A percentile compares a stretch with the other conserved stretches of the same genome.
Evolutionary conservation across 2,113 vertebrate species (phyloP).

Genomic region (Numida meleagris): DNA sequence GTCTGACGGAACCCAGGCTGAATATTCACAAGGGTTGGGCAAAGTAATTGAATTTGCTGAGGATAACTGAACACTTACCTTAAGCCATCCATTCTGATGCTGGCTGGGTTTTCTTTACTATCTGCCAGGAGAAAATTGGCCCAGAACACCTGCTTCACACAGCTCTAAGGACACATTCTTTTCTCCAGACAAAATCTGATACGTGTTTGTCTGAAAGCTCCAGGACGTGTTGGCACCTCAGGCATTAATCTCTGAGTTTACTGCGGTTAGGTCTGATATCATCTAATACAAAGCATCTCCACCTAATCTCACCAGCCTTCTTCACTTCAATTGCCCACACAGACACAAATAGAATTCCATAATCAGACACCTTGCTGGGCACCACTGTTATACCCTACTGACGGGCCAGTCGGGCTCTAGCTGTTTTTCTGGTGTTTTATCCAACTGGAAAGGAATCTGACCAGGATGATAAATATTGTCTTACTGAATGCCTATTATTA

Average conservation of each 20-base stretch:
- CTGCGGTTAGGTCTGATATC: not conserved
- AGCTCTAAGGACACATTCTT: not conserved
- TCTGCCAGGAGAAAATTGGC: not conserved
- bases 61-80: not conserved
- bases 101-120: not conserved
- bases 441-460: not conserved
- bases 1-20: not conserved
- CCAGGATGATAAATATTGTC: not conserved
- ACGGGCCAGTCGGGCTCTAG: not conserved
- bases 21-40: not conserved
- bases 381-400: not conserved
- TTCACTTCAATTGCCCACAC: not conserved
- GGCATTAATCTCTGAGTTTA: not conserved
- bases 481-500: not conserved
- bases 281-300: not conserved
- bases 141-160: not conserved
- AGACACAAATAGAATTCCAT: not conserved
- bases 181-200: not conserved
- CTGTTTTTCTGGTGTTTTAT: not conserved
- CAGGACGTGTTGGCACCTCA: not conserved
- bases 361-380: not conserved
- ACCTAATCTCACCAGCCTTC: not conserved
- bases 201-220: not conserved
- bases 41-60: constrained; percentile 17
- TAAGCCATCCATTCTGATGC: not conserved